Base-by-base conservation (phyloP, 37 sponge, comb jelly and placozoan genomes). In the Theonella swinhoei region DNA sequence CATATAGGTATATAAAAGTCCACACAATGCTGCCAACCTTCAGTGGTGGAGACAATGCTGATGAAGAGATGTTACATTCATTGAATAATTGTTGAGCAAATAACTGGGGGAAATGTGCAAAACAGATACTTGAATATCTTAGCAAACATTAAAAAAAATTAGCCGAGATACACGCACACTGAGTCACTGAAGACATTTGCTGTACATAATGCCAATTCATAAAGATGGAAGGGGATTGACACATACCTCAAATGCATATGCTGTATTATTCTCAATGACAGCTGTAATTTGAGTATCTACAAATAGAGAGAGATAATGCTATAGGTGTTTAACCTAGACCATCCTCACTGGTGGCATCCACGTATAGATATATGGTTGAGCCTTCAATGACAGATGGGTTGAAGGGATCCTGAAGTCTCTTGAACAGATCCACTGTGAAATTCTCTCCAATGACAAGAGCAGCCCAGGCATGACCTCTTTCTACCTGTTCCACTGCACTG, bases 391-490 rank as follows among this genome's bases (percentile, higher is more conserved):
- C 31, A 29, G 70, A 69, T 30, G 29, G 22, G 35, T 47, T 14
- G 38, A 40, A 37, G 4, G 66, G 25, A 20, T 87, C 34, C 20
- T 58, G 63, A 3, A 63, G 4, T 23, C 90, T 62, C 42, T n/a
- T 2, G 2, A 62, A 7, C 67, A 81, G 60, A 58, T 88, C 81
- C 22, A 26, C 25, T 7, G 92, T 84, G 88, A 84, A 92, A 74
- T 93, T 75, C n/a, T 70, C 61, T 3, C 43, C 39, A 7, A 94
- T 61, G 23, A 64, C 39, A 33, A 94, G 30, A 32, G 91, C 88
- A 3, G 67, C 85, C 91, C 91, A 94, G 24, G 91, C 88, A 14
- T 84, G 32, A 8, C 95, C 95, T 40, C 58, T 3, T 38, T 80
- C 65, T 32, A 91, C 95, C 26, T 83, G 26, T 0, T 80, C 67